phyloP scores from a whole-genome alignment of 64 coral and sea anemone genomes.

The Actinia equina region DNA sequence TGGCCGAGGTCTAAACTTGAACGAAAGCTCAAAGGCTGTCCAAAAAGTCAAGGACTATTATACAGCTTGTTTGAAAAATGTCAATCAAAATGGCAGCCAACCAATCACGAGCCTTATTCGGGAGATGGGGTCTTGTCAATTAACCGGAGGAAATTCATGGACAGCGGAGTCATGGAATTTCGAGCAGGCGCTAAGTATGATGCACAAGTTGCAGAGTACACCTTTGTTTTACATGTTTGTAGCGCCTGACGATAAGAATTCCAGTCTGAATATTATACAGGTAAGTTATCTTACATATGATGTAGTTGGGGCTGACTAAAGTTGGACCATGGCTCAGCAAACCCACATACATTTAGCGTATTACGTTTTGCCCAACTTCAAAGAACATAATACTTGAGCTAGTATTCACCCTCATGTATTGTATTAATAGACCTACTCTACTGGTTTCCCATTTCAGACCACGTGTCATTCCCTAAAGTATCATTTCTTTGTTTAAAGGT shows the following conservation, averaged over 20 bases:
- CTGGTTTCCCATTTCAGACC: too few species aligned
- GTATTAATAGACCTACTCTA: too few species aligned
- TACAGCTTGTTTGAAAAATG: conserved; percentile 78
- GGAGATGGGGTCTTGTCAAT: conserved; percentile 75
- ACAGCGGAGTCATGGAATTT: conserved; percentile 97
- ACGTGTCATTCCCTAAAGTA: too few species aligned
- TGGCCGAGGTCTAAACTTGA: conserved; percentile 19
- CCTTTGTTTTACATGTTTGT: conserved; percentile 99
- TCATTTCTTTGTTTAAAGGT: too few species aligned
- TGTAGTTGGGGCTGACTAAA: too few species aligned
- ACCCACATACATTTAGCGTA: too few species aligned
- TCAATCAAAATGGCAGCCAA: conserved; percentile 39
- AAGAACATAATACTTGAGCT: too few species aligned
- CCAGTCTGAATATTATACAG: conserved; percentile 89
- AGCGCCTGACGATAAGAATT: conserved; percentile 92
- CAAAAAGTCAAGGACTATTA: conserved; percentile 84
- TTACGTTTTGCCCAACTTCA: too few species aligned
- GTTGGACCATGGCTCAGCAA: too few species aligned
- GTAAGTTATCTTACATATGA: conserved; percentile 10
- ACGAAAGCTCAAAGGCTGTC: conserved; percentile 43
- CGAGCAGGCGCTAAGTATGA: conserved; percentile 78
- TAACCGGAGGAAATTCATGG: conserved; percentile 52
- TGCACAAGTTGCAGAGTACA: conserved; percentile 95
- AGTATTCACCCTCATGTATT: too few species aligned
- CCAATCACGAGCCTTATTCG: conserved; percentile 68